Conservation (phyloP, 2,797 vertebrate genomes). For the Aplochiton taeniatus region DNA sequence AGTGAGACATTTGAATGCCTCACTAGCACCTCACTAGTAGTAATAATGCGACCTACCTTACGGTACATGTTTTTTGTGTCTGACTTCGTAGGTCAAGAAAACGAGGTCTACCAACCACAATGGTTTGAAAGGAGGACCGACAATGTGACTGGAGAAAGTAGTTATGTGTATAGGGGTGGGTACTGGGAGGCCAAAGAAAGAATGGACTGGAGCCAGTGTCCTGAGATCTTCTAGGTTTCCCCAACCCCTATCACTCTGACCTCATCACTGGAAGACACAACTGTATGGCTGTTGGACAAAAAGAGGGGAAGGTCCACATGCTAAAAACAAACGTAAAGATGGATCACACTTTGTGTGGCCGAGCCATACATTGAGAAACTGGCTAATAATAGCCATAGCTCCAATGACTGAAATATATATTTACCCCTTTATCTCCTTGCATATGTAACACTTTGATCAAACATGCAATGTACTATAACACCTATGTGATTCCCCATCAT, state of each 20-base stretch:
- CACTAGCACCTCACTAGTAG: not conserved
- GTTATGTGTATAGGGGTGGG: constrained; percentile 88
- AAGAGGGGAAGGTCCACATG: constrained; percentile 17
- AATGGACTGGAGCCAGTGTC: constrained; percentile 88
- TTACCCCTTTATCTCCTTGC: constrained; percentile 26
- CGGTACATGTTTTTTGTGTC: constrained; percentile 18
- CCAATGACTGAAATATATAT: constrained; percentile 35
- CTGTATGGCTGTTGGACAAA: not conserved
- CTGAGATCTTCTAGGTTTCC: constrained; percentile 86
- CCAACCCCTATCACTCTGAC: not conserved
- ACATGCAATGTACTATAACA: constrained; percentile 26
- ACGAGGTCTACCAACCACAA: constrained; percentile 81
- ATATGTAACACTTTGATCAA: constrained; percentile 19
- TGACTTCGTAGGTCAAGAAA: constrained; percentile 80
- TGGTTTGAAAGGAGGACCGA: constrained; percentile 94
- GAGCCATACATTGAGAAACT: not conserved
- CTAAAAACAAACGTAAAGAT: constrained; percentile 22
- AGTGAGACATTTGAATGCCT: not conserved
- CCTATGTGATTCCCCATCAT: constrained; percentile 47
- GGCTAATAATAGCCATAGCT: constrained; percentile 13
- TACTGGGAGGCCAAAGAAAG: constrained; percentile 96
- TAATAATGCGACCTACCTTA: not conserved
- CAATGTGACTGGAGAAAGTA: constrained; percentile 79
- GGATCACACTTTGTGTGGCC: constrained; percentile 17
- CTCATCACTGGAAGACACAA: not conserved